Conservation (phyloP, 2,797 vertebrate genomes). For the Paratrypauchen microcephalus region DNA sequence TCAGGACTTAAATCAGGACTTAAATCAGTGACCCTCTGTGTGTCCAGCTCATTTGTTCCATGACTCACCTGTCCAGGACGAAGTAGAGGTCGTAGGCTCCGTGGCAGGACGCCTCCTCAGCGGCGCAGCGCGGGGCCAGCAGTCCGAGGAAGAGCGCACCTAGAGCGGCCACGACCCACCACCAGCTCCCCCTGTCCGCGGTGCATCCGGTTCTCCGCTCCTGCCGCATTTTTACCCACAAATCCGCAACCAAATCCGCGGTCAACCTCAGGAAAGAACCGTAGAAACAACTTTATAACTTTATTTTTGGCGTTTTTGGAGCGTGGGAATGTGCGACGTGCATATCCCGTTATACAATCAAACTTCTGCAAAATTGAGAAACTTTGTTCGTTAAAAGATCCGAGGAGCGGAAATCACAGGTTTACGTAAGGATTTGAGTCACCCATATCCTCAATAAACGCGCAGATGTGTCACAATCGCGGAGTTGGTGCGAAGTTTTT, state of each 20-base stretch:
- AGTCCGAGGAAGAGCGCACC: slow-evolving; percentile 36
- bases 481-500: neutral
- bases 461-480: neutral
- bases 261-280: too few relatives aligned
- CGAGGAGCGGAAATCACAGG: slow-evolving; percentile 54
- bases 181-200: slow-evolving; percentile 25
- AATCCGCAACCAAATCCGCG: too few relatives aligned
- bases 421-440: slow-evolving; percentile 57
- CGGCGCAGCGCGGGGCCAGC: slow-evolving; percentile 44
- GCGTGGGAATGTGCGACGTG: neutral
- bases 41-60: neutral
- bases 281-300: too few relatives aligned
- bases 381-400: slow-evolving; percentile 19
- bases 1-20: too few relatives aligned
- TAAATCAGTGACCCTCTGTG: neutral
- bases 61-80: slow-evolving; percentile 88
- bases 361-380: slow-evolving; percentile 24
- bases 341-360: slow-evolving; percentile 18
- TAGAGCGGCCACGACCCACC: slow-evolving; percentile 25
- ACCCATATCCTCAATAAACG: slow-evolving; percentile 31
- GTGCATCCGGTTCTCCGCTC: neutral
- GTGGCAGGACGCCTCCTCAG: slow-evolving; percentile 82
- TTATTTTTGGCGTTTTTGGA: neutral
- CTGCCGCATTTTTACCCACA: slow-evolving; percentile 27
- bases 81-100: slow-evolving; percentile 93